Percentiles rank a stretch among this genome's conserved stretches.
These are phyloP conservation scores for Sebastes itinus DNA, from an alignment of 2,797 vertebrate species.

Conservation along the genomic window DNA sequence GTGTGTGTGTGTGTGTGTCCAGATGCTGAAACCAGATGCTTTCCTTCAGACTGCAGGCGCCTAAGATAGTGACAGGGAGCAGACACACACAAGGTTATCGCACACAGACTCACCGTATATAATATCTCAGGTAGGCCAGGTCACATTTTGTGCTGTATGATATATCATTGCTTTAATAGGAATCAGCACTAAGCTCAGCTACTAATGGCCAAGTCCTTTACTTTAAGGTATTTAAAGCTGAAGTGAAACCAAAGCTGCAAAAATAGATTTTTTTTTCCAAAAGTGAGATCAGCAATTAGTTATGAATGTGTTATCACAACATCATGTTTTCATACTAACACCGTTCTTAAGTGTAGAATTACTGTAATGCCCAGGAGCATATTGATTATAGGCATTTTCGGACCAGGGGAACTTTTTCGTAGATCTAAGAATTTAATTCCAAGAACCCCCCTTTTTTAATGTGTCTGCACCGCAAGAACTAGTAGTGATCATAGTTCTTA, in stretches of 20 bases:
- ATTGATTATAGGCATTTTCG: not conserved
- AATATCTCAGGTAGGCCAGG: conserved; percentile 29
- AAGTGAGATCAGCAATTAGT: conserved; percentile 4
- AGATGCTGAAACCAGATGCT: conserved; percentile 78
- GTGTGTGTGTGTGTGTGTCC: conserved; percentile 45
- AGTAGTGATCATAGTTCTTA: too few species aligned
- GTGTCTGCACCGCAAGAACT: too few species aligned
- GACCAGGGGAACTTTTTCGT: too few species aligned
- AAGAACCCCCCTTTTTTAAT: too few species aligned
- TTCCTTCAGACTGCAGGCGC: conserved; percentile 76
- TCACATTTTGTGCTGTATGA: conserved; percentile 8
- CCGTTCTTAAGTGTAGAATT: not conserved
- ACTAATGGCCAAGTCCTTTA: not conserved
- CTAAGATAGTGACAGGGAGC: conserved; percentile 73
- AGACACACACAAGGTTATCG: conserved; percentile 66
- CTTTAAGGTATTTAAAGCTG: conserved; percentile 23
- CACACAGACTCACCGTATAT: conserved; percentile 17
- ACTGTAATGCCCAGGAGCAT: not conserved
- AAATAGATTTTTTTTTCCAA: not conserved
- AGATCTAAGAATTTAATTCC: too few species aligned
- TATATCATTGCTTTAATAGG: conserved; percentile 7
- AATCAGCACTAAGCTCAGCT: conserved; percentile 9
- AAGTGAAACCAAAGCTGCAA: conserved; percentile 25
- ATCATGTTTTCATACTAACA: not conserved
- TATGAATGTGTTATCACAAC: not conserved